A percentile compares a stretch with the other conserved stretches of the same genome.
phyloP scores from a whole-genome alignment of 2,113 vertebrate genomes.

The Mellivora capensis region DNA sequence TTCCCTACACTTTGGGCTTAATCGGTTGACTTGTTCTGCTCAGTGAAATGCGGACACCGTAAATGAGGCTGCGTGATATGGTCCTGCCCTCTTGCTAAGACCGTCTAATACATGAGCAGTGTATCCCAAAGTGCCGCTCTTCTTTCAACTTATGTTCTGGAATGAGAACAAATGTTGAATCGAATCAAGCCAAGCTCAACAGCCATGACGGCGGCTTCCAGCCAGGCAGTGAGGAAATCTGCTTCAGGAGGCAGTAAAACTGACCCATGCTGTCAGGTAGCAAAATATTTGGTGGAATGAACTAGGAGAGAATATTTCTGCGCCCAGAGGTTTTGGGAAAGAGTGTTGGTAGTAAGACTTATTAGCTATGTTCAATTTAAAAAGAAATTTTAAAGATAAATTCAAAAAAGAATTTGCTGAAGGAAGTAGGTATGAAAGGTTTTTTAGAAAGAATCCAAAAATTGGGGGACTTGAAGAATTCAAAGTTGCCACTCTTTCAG shows the following conservation, averaged over 20 bases:
- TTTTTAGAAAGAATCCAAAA: neutral
- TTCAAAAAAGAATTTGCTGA: neutral
- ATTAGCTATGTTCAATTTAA: neutral
- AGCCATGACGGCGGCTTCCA: neutral
- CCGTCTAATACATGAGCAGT: neutral
- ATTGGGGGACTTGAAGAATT: neutral
- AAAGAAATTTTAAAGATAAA: neutral
- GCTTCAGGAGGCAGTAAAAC: neutral
- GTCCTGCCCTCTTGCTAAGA: neutral
- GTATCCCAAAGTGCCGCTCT: neutral
- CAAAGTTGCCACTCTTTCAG: neutral
- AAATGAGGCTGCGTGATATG: neutral
- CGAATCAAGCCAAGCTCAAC: neutral
- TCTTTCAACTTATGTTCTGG: neutral
- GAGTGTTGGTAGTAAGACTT: neutral
- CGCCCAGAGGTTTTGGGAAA: neutral
- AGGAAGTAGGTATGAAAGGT: neutral
- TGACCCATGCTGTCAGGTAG: neutral
- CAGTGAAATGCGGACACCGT: neutral
- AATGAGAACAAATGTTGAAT: neutral
- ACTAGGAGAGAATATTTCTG: neutral
- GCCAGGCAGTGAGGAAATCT: neutral
- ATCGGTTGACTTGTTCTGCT: neutral
- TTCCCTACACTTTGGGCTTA: neutral
- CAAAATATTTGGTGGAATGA: conserved; percentile 26